phyloP scores from a whole-genome alignment of 2,797 vertebrate genomes.

The Hemibagrus guttatus region DNA sequence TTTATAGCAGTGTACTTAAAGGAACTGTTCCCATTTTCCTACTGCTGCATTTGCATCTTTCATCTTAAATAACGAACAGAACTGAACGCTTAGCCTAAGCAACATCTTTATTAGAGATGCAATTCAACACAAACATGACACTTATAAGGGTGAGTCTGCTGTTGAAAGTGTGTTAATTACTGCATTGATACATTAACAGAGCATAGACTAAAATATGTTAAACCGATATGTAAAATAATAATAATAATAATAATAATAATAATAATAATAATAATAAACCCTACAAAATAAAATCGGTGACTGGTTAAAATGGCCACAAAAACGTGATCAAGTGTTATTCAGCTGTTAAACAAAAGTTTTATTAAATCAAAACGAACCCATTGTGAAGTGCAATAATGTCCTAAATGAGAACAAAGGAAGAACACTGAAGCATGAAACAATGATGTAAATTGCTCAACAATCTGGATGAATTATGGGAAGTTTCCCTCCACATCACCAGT shows the following conservation, averaged over 20 bases:
- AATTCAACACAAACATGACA: slow-evolving; percentile 40
- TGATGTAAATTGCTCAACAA: slow-evolving; percentile 46
- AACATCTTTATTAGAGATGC: slow-evolving; percentile 45
- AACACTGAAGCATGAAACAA: slow-evolving; percentile 22
- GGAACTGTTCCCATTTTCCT: neutral
- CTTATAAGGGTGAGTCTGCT: slow-evolving; percentile 22
- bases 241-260: neutral
- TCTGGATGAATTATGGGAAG: slow-evolving; percentile 43
- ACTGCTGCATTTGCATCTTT: neutral
- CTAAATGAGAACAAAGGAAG: slow-evolving; percentile 7
- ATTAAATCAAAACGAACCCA: neutral
- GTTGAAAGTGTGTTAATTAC: slow-evolving; percentile 30
- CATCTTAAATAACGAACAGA: neutral
- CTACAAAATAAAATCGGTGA: slow-evolving; percentile 5
- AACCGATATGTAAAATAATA: slow-evolving; percentile 16
- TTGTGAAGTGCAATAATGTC: slow-evolving; percentile 9
- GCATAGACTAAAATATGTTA: neutral
- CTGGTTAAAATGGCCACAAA: slow-evolving; percentile 8
- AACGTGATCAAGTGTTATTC: neutral
- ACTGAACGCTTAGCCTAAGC: slow-evolving; percentile 31
- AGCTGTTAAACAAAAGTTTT: neutral
- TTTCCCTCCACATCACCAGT: slow-evolving; percentile 40
- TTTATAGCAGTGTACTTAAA: neutral
- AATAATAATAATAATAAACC: neutral
- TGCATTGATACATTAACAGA: slow-evolving; percentile 15